Evolutionary conservation across 1,140 invertebrate genomes (phyloP).

Genomic region (Tetranychus urticae): DNA sequence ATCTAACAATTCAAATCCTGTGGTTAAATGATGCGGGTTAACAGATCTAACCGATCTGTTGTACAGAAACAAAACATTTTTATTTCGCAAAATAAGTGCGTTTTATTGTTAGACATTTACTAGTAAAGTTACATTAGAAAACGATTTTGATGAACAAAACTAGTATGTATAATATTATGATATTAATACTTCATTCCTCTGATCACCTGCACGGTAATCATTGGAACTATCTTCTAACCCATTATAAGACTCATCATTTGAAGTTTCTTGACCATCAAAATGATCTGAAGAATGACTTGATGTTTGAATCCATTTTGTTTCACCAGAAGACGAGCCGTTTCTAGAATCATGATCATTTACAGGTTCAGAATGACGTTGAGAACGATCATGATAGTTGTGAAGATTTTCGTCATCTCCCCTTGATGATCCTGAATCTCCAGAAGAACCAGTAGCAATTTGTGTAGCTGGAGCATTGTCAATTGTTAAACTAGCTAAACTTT

Average conservation of each 20-base stretch:
- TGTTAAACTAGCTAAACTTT: conserved; percentile 51
- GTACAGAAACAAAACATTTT: too few species aligned
- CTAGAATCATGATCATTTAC: neutral
- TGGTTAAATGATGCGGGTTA: too few species aligned
- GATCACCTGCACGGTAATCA: neutral
- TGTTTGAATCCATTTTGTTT: neutral
- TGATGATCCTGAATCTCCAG: neutral
- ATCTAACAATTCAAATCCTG: too few species aligned
- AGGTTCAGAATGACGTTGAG: neutral
- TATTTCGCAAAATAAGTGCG: too few species aligned
- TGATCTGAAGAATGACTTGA: neutral
- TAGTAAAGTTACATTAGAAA: too few species aligned
- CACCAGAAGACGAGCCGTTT: neutral
- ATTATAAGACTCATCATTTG: neutral
- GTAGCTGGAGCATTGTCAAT: conserved; percentile 10
- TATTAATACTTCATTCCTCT: too few species aligned
- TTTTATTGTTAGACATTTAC: too few species aligned
- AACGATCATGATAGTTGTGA: neutral
- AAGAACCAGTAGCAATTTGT: neutral
- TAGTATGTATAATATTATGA: too few species aligned
- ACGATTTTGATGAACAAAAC: too few species aligned
- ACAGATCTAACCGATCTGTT: too few species aligned
- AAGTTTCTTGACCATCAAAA: neutral
- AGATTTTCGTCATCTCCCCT: neutral
- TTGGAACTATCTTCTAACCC: neutral